These are phyloP conservation scores for Trididemnum nubilum DNA, from an alignment of 23 tunicate species.

Conservation along the genomic window DNA sequence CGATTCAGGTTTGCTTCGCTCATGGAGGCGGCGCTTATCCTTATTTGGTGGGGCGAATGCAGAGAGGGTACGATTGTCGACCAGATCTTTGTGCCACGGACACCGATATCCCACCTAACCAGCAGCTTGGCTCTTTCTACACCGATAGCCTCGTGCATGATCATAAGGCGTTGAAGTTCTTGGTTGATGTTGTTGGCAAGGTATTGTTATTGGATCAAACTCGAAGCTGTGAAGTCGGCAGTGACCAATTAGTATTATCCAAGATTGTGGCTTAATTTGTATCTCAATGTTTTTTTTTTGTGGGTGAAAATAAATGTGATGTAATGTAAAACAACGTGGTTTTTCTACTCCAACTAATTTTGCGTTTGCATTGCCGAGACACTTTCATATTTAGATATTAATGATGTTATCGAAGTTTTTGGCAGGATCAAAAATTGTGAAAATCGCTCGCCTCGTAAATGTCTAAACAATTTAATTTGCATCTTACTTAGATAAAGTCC, in stretches of 20 bases:
- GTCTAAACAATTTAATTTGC: too few species aligned
- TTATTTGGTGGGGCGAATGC: conserved; percentile 73
- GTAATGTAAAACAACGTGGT: background rate
- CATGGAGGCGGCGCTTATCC: conserved; percentile 98
- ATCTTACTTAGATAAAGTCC: too few species aligned
- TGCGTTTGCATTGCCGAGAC: too few species aligned
- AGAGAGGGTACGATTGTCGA: conserved; percentile 72
- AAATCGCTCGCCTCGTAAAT: too few species aligned
- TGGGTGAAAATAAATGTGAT: too few species aligned
- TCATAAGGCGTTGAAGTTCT: conserved; percentile 42
- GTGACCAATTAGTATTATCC: background rate
- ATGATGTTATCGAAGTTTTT: too few species aligned
- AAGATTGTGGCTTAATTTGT: too few species aligned
- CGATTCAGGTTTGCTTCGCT: conserved; percentile 76
- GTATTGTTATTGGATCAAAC: background rate
- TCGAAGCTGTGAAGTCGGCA: too few species aligned
- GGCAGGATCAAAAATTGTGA: too few species aligned
- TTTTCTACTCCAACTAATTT: too few species aligned
- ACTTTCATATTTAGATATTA: too few species aligned
- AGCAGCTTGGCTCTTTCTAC: conserved; percentile 70
- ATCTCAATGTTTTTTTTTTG: too few species aligned
- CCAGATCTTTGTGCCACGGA: conserved; percentile 93
- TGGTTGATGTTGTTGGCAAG: conserved; percentile 74
- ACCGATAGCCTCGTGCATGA: conserved; percentile 90
- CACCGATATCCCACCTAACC: conserved; percentile 51